Conservation (phyloP, 2,888 invertebrate genomes). For the Cyclophora punctaria region DNA sequence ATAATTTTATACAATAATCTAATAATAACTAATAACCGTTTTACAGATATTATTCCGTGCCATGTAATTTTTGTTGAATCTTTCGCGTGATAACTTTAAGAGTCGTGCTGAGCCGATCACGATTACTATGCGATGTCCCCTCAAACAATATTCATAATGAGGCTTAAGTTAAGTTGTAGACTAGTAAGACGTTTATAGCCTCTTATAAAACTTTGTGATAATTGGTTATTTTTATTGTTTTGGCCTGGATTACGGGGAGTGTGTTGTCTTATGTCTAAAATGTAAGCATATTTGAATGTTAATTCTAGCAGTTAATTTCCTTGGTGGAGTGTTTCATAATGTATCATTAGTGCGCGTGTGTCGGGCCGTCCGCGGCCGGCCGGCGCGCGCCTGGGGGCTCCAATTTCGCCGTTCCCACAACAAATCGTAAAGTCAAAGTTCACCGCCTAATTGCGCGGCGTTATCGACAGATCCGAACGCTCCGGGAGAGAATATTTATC, state of each 20-base stretch:
- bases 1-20: slow-evolving; percentile 11
- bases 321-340: no score
- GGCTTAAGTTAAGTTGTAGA: slow-evolving; percentile 36
- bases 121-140: slow-evolving; percentile 49
- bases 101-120: slow-evolving; percentile 59
- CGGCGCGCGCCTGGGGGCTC: slow-evolving; percentile 37
- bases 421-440: slow-evolving; percentile 68
- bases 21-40: slow-evolving; percentile 27
- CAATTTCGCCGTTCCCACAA: slow-evolving; percentile 66
- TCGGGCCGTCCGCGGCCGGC: slow-evolving; percentile 13
- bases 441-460: slow-evolving; percentile 65
- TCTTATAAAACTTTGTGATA: slow-evolving; percentile 31
- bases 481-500: slow-evolving; percentile 66
- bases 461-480: slow-evolving; percentile 64
- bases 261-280: no score
- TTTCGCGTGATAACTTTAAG: slow-evolving; percentile 53
- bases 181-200: slow-evolving; percentile 35
- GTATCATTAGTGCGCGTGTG: slow-evolving; percentile 3
- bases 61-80: slow-evolving; percentile 54
- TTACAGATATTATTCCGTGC: slow-evolving; percentile 43
- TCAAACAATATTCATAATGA: slow-evolving; percentile 45
- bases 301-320: no score
- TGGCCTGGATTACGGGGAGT: slow-evolving; percentile 14
- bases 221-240: slow-evolving; percentile 32
- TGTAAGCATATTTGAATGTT: no score